Conservation (phyloP, 2,888 invertebrate species). For the Teinopalpus imperialis region DNA sequence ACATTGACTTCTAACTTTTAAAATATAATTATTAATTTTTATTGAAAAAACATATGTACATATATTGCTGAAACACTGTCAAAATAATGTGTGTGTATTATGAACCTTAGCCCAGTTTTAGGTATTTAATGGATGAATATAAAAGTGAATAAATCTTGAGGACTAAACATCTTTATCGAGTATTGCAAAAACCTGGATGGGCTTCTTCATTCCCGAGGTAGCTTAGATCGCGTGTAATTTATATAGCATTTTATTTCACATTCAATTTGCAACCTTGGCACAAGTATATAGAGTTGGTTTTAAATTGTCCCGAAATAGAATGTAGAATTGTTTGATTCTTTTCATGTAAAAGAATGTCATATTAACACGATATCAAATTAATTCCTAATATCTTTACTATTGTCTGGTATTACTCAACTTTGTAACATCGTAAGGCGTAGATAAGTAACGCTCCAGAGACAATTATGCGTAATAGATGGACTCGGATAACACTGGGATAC, state of each 20-base stretch:
- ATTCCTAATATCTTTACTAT: conserved; percentile 34
- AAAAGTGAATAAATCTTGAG: conserved; percentile 26
- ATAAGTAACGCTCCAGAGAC: conserved; percentile 3
- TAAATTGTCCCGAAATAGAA: conserved; percentile 1
- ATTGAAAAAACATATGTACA: no score
- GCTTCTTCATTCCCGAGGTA: conserved; percentile 55
- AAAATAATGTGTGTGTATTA: no score
- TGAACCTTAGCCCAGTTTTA: no score
- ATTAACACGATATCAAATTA: conserved; percentile 36
- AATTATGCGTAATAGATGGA: conserved; percentile 11
- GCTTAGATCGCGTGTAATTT: conserved; percentile 53
- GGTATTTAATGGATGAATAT: no score
- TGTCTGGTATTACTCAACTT: conserved; percentile 24
- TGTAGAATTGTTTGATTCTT: conserved; percentile 27
- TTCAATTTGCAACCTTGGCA: not conserved
- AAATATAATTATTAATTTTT: no score
- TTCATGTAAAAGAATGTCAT: conserved; percentile 35
- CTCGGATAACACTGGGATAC: conserved; percentile 7
- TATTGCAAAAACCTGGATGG: conserved; percentile 51
- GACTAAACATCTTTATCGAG: conserved; percentile 24
- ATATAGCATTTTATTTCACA: conserved; percentile 36
- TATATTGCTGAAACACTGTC: no score
- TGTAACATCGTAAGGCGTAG: conserved; percentile 11
- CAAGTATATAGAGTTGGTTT: conserved; percentile 25
- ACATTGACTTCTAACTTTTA: no score